Base-by-base conservation (phyloP, 2,888 invertebrate genomes). In the Glaucopsyche alexis region DNA sequence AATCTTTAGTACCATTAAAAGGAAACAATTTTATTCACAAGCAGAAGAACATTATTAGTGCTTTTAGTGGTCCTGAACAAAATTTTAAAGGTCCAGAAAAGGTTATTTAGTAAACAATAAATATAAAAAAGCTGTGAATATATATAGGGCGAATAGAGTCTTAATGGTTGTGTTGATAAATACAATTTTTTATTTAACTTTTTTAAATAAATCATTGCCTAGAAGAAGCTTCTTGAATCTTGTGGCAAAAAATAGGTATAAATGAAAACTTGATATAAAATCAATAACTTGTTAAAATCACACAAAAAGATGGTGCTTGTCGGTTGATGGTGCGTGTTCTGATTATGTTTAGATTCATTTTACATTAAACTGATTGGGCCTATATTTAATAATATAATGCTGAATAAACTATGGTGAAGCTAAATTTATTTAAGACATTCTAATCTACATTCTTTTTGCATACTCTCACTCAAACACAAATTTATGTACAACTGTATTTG, bases 401-500 rank as follows among this genome's bases (percentile, higher is more conserved):
- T n/a, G 67, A 67, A 45, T 42, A 66, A 42, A 45, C 47, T 14
- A 69, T 29, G 29, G 45, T 16, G 45, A 42, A 45, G 42, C 42
- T 42, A 67, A 13, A 7, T 67, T 66, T 67, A 19, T 47, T 69
- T 7, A 47, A 69, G 19, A 19, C 1, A 69, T 16, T 67, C 40
- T 42, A 42, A 66, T 13, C 47, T 29, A 47, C 16, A 29, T 49
- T 19, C 14, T 29, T 66, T 14, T 69, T 47, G 19, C 47, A 69
- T 45, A 16, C 19, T 45, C 13, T 67, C 67, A 47, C 67, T 67
- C 67, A 19, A 19, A 7, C 47, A 67, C 19, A 67, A 47, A 7
- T 65, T 66, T 66, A 67, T 67, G 67, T 67, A 45, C 42, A 67
- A 4, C 29, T 29, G 45, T 45, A 29, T 19, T 60, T 19, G 45